Conservation (phyloP, 2,888 invertebrate species). For the Mongoloraphidia duomilia region DNA sequence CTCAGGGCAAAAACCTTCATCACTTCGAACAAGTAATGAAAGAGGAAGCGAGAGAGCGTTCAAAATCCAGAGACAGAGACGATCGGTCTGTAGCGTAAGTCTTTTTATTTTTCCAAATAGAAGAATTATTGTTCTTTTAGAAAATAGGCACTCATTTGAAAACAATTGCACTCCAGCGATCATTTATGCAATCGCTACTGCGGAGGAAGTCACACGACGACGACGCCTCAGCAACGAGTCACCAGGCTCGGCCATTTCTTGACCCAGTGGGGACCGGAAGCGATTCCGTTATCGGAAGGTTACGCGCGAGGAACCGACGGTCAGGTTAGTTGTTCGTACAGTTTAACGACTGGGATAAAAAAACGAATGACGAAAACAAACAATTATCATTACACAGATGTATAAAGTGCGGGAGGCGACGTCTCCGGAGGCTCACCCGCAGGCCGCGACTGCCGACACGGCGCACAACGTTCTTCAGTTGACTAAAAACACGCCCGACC, state of each 20-base stretch:
- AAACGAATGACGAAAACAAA: no score
- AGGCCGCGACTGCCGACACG: no score
- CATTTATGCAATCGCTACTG: conserved; percentile 58
- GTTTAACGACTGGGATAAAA: background rate
- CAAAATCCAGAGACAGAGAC: background rate
- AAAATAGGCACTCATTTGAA: background rate
- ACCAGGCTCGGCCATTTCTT: conserved; percentile 47
- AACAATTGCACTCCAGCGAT: conserved; percentile 16
- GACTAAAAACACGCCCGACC: no score
- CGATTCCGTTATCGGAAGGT: conserved; percentile 33
- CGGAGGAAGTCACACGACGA: conserved; percentile 62
- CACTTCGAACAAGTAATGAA: conserved; percentile 29
- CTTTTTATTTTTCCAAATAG: background rate
- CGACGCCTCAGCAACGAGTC: conserved; percentile 57
- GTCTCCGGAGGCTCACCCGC: no score
- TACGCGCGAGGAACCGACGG: conserved; percentile 24
- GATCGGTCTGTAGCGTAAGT: background rate
- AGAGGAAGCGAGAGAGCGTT: conserved; percentile 18
- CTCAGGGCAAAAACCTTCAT: conserved; percentile 29
- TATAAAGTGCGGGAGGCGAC: no score
- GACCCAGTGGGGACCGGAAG: conserved; percentile 50
- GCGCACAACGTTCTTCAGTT: no score
- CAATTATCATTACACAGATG: no score
- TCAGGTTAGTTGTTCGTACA: conserved; percentile 15
- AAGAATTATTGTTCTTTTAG: no score